These are phyloP conservation scores for Okamejei kenojei DNA, from an alignment of 2,797 vertebrate genomes.

Conservation along the genomic window DNA sequence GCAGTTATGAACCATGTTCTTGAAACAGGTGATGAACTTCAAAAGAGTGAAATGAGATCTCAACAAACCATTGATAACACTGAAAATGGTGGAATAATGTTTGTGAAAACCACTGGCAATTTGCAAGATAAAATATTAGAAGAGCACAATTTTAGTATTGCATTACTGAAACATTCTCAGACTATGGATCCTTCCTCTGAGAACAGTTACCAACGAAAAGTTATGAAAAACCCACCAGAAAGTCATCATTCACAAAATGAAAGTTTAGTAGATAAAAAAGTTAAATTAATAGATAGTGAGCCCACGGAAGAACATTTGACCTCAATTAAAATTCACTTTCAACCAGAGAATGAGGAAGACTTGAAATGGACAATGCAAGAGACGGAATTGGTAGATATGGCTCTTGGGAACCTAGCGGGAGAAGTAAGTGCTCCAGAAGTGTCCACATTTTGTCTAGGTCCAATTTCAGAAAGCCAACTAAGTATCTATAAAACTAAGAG, in stretches of 20 bases:
- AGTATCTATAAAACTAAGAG: not conserved
- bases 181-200: not conserved
- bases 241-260: not conserved
- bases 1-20: not conserved
- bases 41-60: not conserved
- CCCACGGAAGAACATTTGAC: not conserved
- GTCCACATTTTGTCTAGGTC: not conserved
- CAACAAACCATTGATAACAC: not conserved
- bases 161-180: not conserved
- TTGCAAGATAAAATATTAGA: not conserved
- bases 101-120: not conserved
- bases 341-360: not conserved
- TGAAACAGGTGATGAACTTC: constrained; percentile 3
- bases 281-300: not conserved
- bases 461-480: not conserved
- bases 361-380: not conserved
- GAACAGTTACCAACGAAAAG: not conserved
- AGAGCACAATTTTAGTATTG: not conserved
- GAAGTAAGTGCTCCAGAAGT: not conserved
- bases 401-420: not conserved
- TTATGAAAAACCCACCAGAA: not conserved
- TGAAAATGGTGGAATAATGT: not conserved
- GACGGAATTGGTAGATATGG: not conserved
- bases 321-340: not conserved
- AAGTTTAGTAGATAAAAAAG: not conserved